Percentiles rank a stretch among this genome's conserved stretches.
phyloP scores from a whole-genome alignment of 2,797 vertebrate genomes.

The Melopsittacus undulatus region DNA sequence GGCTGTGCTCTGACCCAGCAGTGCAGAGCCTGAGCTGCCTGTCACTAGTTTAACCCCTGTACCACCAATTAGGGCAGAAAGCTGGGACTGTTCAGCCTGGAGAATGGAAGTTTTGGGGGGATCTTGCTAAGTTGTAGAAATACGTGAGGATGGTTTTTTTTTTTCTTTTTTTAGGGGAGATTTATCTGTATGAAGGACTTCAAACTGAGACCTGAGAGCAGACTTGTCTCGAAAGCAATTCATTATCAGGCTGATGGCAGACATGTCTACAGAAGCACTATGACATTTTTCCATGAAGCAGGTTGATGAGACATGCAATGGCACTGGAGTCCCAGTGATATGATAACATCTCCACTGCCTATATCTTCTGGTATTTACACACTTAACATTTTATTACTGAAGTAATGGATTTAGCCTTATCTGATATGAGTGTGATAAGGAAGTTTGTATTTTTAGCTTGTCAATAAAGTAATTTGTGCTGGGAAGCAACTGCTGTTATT shows the following conservation, averaged over 20 bases:
- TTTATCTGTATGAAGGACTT: not conserved
- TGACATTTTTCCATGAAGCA: constrained; percentile 32
- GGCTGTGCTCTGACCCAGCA: rapidly evolving
- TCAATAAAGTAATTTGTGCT: constrained; percentile 18
- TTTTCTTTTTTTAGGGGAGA: rapidly evolving
- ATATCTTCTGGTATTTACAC: constrained; percentile 1
- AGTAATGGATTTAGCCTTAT: constrained; percentile 46
- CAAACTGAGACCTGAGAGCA: not conserved
- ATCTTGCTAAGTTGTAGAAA: not conserved
- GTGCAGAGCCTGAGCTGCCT: no score
- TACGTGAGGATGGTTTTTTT: rapidly evolving
- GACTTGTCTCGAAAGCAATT: not conserved
- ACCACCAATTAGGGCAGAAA: not conserved
- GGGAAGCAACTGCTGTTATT: constrained; percentile 30
- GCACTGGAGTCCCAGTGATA: not conserved
- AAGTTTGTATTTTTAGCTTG: constrained; percentile 42
- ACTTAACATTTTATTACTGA: constrained; percentile 34
- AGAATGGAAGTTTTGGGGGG: not conserved
- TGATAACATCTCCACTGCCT: constrained; percentile 21
- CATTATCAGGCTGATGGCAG: not conserved
- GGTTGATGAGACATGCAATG: not conserved
- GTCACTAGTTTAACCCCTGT: not conserved
- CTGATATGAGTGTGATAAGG: constrained; percentile 31
- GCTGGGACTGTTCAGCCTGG: not conserved
- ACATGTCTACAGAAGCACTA: not conserved